phyloP scores from a whole-genome alignment of 2,888 invertebrate species.

The Abscondita cerata region DNA sequence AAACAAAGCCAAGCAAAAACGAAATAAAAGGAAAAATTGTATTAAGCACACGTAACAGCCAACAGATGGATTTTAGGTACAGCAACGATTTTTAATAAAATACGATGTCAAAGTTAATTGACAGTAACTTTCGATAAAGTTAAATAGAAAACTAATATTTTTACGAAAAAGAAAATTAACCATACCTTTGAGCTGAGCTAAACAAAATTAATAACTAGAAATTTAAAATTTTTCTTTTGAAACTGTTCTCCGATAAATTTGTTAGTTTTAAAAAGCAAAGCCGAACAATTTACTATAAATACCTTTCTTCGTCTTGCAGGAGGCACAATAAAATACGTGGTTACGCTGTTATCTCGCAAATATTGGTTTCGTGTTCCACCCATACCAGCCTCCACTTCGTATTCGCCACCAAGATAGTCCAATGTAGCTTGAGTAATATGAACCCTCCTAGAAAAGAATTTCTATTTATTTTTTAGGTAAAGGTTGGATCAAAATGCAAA shows the following conservation, averaged over 20 bases:
- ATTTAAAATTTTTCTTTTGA: background rate
- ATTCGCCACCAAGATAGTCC: conserved; percentile 85
- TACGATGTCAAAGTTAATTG: background rate
- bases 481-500: too few relatives aligned
- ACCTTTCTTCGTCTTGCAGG: conserved; percentile 86
- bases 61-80: conserved; percentile 5
- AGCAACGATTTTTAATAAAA: background rate
- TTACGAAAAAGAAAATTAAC: conserved; percentile 15
- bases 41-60: conserved; percentile 12
- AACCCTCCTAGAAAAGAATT: conserved; percentile 68
- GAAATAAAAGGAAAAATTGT: background rate
- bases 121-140: conserved; percentile 11
- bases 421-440: conserved; percentile 86
- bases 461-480: too few relatives aligned
- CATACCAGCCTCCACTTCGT: conserved; percentile 88
- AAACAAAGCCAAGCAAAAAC: conserved; percentile 10
- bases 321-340: conserved; percentile 89
- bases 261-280: conserved; percentile 10
- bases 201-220: conserved; percentile 9
- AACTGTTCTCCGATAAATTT: background rate
- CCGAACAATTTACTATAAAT: conserved; percentile 44
- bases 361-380: conserved; percentile 85
- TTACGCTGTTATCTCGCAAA: conserved; percentile 81
- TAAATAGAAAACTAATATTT: too few relatives aligned
- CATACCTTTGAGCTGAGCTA: conserved; percentile 32